Base-by-base conservation (phyloP, 2,113 vertebrate genomes). In the Sterna hirundo region DNA sequence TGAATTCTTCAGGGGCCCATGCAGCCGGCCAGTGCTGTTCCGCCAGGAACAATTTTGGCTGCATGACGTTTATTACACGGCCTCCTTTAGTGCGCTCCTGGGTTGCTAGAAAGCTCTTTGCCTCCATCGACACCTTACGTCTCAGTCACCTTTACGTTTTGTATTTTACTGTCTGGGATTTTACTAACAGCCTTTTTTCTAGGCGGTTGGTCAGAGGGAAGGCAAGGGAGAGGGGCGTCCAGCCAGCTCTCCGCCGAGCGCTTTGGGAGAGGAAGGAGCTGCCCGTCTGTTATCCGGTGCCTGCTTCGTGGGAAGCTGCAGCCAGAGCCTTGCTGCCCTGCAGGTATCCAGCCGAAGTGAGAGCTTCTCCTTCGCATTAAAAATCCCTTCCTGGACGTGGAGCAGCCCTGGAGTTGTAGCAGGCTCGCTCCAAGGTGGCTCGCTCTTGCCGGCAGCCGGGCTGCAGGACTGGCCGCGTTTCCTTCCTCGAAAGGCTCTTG, bases 401-500 rank as follows among this genome's bases (percentile, higher is more conserved):
- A 81, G 77, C 30, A 16, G 91, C 54, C 25, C 47, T 27, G 36
- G 42, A 36, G 51, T 26, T 42, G 60, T 54, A 54, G 52, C 74
- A 51, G 66, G 30, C n/a, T 42, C 4, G 5, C n/a, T 34, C 54
- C 17, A 4, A 15, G 42, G 62, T 2, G 8, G 23, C 38, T 80
- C 1, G 9, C 30, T 20, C 40, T 72, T 40, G 68, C 38, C 26
- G 51, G 81, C 71, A 66, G 80, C 40, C 4, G 5, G 19, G 34
- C 54, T 78, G 64, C 27, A 11, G 77, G 30, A 75, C 4, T 9
- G 72, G 65, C 61, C 2, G 10, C 5, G 10, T 30, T 54, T 40
- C 64, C 69, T 79, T 83, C 87, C 86, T 88, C 10, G 52, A 91
- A 96, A 93, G 75, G 77, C 79, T 92, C 75, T 65, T 79, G 60